These are phyloP conservation scores for Anoplolepis gracilipes DNA, from an alignment of 1,140 invertebrate genomes.

Conservation along the genomic window DNA sequence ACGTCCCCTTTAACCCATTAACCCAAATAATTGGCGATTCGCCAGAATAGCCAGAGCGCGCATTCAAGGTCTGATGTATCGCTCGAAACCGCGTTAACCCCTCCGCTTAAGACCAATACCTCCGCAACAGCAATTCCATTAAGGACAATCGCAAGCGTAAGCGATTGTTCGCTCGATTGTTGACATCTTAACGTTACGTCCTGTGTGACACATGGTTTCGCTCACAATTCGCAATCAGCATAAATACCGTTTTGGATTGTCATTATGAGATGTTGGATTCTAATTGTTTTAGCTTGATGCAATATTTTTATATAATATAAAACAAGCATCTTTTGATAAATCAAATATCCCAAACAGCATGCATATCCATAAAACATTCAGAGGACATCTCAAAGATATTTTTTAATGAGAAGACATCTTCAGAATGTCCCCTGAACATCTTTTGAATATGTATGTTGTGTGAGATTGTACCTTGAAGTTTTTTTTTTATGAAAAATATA, in stretches of 20 bases:
- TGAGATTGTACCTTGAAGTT: no score
- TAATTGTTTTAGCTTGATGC: neutral
- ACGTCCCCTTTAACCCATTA: constrained; percentile 50
- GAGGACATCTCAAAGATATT: no score
- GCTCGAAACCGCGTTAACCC: constrained; percentile 40
- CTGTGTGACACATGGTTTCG: constrained; percentile 9
- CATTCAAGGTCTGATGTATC: constrained; percentile 38
- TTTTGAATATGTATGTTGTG: no score
- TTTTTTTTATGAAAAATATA: no score
- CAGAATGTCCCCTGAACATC: no score
- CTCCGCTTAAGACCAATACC: constrained; percentile 43
- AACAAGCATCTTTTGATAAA: neutral
- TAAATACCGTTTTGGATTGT: neutral
- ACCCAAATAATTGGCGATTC: constrained; percentile 50
- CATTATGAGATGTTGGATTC: neutral
- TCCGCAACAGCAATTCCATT: constrained; percentile 47
- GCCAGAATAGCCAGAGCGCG: constrained; percentile 16
- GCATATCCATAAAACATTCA: no score
- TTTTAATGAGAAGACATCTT: no score
- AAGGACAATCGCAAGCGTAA: constrained; percentile 41
- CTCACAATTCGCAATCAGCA: constrained; percentile 5
- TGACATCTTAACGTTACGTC: constrained; percentile 40
- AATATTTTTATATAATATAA: neutral
- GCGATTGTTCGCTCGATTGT: constrained; percentile 37
- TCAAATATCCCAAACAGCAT: no score